Evolutionary conservation across 2,888 invertebrate genomes (phyloP).

Genomic region (Luperina testacea): DNA sequence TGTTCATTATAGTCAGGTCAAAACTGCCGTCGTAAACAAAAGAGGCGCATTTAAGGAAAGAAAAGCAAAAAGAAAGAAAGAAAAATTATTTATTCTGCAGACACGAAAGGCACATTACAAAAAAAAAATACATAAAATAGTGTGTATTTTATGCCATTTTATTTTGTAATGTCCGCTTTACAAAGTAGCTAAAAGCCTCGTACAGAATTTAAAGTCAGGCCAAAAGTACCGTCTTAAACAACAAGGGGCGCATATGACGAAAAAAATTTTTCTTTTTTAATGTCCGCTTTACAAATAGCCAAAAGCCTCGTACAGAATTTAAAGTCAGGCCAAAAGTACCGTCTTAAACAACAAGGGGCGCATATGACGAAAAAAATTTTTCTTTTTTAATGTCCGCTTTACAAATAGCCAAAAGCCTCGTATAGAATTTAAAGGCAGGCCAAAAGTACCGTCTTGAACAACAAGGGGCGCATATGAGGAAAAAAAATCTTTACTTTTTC

Average conservation of each 20-base stretch:
- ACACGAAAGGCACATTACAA: neutral
- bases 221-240: neutral
- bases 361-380: neutral
- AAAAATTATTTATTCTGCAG: neutral
- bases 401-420: neutral
- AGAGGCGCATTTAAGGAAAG: neutral
- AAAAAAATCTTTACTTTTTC: neutral
- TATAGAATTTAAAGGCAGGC: neutral
- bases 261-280: neutral
- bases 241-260: neutral
- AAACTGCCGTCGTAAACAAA: neutral
- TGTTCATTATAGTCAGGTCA: neutral
- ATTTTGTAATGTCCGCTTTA: neutral
- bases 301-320: neutral
- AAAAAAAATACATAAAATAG: neutral
- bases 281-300: neutral
- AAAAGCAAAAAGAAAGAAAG: neutral
- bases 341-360: neutral
- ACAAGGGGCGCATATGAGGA: neutral
- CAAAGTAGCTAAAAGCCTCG: neutral
- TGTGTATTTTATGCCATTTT: neutral
- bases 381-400: neutral
- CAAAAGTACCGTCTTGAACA: neutral
- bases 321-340: neutral
- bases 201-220: neutral